Evolutionary conservation across 2,113 vertebrate genomes (phyloP).

Genomic region (Drymodes brunneopygia): DNA sequence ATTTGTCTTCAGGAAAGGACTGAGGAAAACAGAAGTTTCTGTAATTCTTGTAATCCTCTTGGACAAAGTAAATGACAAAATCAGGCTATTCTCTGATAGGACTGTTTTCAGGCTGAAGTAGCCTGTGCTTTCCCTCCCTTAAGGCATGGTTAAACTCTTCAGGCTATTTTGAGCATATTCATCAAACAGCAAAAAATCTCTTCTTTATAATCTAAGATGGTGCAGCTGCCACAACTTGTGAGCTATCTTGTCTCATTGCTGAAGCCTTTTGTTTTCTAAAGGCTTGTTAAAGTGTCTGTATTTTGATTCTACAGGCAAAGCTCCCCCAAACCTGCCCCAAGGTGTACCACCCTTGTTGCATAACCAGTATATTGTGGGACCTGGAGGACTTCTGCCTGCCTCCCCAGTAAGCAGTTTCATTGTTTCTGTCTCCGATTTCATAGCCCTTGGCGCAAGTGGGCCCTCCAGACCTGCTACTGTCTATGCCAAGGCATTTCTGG

Average conservation of each 20-base stretch:
- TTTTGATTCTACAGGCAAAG: constrained; percentile 84
- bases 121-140: not conserved
- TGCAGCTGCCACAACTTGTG: not conserved
- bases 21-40: not conserved
- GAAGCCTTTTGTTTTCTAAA: not conserved
- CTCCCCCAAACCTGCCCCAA: constrained; percentile 91
- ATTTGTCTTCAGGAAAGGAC: not conserved
- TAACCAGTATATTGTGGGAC: constrained; percentile 98
- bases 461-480: not conserved
- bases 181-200: not conserved
- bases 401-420: constrained; percentile 86
- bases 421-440: not conserved
- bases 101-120: not conserved
- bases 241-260: not conserved
- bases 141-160: not conserved
- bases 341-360: constrained; percentile 92
- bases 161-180: not conserved
- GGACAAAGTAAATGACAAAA: not conserved
- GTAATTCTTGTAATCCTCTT: not conserved
- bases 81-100: not conserved
- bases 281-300: constrained; percentile 7
- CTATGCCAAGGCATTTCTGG: not conserved
- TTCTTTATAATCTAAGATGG: not conserved
- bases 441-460: not conserved
- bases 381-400: constrained; percentile 93